These are phyloP conservation scores for Oryzias celebensis DNA, from an alignment of 2,113 vertebrate species.

Conservation along the genomic window DNA sequence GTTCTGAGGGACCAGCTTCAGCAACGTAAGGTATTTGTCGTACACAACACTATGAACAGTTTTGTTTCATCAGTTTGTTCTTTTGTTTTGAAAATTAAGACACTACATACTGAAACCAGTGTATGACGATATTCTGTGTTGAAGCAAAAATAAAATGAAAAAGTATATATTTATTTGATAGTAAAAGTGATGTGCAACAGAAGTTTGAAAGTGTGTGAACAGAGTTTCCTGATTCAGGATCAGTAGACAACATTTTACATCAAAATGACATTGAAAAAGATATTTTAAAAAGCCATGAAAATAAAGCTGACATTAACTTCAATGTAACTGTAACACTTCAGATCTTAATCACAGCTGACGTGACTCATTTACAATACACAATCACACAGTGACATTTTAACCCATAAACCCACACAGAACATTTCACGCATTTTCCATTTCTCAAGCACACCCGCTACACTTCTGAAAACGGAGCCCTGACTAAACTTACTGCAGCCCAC, in stretches of 20 bases:
- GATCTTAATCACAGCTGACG: not conserved
- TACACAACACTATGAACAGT: too few relatives aligned
- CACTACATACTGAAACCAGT: constrained; percentile 4
- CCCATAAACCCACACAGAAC: constrained; percentile 13
- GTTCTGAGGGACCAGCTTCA: too few relatives aligned
- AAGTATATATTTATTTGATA: constrained; percentile 18
- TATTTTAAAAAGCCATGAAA: not conserved
- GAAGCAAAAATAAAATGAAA: constrained; percentile 30
- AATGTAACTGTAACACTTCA: too few relatives aligned
- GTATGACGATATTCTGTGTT: constrained; percentile 21
- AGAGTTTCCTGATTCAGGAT: constrained; percentile 5
- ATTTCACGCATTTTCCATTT: constrained; percentile 36
- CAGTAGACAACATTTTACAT: not conserved
- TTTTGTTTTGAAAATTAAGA: too few relatives aligned
- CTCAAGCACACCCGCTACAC: constrained; percentile 6
- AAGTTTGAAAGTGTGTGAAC: not conserved
- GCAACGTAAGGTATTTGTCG: too few relatives aligned
- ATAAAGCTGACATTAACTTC: too few relatives aligned
- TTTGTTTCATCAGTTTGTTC: too few relatives aligned
- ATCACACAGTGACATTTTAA: constrained; percentile 10
- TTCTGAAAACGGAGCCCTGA: not conserved
- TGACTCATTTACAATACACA: constrained; percentile 25
- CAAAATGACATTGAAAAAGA: not conserved
- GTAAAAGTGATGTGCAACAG: not conserved
- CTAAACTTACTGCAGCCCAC: constrained; percentile 32